These are phyloP conservation scores for Megalops cyprinoides DNA, from an alignment of 2,797 vertebrate species.

Conservation along the genomic window DNA sequence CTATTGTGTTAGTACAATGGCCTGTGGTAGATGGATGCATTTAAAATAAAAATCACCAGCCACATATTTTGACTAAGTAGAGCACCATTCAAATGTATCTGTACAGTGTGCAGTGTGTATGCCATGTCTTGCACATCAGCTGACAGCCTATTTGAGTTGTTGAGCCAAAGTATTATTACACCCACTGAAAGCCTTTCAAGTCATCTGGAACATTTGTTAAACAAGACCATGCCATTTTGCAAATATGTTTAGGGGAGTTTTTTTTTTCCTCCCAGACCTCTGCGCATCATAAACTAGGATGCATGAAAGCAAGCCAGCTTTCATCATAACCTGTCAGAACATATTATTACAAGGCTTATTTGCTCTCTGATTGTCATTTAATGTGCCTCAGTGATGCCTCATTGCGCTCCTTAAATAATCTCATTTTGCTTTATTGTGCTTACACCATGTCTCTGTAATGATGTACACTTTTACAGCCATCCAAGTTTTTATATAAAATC, in stretches of 20 bases:
- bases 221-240: conserved; percentile 27
- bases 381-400: conserved; percentile 75
- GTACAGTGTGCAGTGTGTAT: not conserved
- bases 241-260: conserved; percentile 24
- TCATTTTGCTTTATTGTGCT: conserved; percentile 83
- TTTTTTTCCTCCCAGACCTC: conserved; percentile 41
- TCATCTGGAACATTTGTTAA: conserved; percentile 30
- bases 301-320: conserved; percentile 54
- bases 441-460: conserved; percentile 74
- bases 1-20: not conserved
- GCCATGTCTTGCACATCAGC: not conserved
- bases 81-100: not conserved
- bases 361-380: conserved; percentile 83
- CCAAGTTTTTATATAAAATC: conserved; percentile 42
- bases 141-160: not conserved
- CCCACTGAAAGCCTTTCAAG: conserved; percentile 5
- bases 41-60: not conserved
- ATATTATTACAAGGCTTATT: conserved; percentile 81
- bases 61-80: not conserved
- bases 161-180: not conserved
- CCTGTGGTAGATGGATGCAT: not conserved
- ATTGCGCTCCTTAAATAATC: conserved; percentile 78
- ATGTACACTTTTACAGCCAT: conserved; percentile 69
- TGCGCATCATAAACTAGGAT: conserved; percentile 43
- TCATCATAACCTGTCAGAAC: conserved; percentile 68